Conservation (phyloP, 1,140 invertebrate genomes). For the Globodera rostochiensis region DNA sequence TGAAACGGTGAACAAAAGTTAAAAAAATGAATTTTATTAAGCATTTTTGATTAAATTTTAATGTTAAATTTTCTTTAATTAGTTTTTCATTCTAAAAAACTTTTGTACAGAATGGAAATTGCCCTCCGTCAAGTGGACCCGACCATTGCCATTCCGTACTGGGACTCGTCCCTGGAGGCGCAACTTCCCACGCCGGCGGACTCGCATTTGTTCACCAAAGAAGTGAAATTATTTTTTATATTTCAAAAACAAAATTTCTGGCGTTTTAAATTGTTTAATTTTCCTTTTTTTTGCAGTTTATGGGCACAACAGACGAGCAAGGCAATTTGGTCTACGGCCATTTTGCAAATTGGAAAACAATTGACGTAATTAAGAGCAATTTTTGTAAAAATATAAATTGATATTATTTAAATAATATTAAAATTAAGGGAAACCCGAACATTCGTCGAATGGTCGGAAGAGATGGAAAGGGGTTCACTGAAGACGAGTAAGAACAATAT, state of each 20-base stretch:
- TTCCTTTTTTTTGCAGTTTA: slow-evolving; percentile 36
- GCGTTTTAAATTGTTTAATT: neutral
- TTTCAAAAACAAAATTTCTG: neutral
- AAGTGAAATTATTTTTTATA: slow-evolving; percentile 19
- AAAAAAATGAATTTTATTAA: too few species aligned
- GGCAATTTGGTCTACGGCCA: slow-evolving; percentile 40
- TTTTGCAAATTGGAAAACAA: slow-evolving; percentile 42
- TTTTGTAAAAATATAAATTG: neutral
- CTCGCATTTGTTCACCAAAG: slow-evolving; percentile 64
- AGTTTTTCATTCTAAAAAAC: too few species aligned
- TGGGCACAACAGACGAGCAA: slow-evolving; percentile 59
- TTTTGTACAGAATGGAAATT: slow-evolving; percentile 46
- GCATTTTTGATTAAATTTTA: too few species aligned
- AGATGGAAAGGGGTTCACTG: slow-evolving; percentile 41
- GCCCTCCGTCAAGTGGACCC: slow-evolving; percentile 52
- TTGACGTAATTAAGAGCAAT: slow-evolving; percentile 24
- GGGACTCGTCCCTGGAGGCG: slow-evolving; percentile 59
- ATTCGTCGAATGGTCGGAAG: slow-evolving; percentile 40
- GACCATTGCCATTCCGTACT: slow-evolving; percentile 46
- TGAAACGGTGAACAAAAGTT: slow-evolving; percentile 37
- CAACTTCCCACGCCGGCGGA: slow-evolving; percentile 58
- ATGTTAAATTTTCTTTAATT: too few species aligned
- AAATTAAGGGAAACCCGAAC: slow-evolving; percentile 39
- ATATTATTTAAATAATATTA: too few species aligned
- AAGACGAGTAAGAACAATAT: slow-evolving; percentile 13